Evolutionary conservation across 1,140 invertebrate species (phyloP).

Genomic region (Periplaneta americana): DNA sequence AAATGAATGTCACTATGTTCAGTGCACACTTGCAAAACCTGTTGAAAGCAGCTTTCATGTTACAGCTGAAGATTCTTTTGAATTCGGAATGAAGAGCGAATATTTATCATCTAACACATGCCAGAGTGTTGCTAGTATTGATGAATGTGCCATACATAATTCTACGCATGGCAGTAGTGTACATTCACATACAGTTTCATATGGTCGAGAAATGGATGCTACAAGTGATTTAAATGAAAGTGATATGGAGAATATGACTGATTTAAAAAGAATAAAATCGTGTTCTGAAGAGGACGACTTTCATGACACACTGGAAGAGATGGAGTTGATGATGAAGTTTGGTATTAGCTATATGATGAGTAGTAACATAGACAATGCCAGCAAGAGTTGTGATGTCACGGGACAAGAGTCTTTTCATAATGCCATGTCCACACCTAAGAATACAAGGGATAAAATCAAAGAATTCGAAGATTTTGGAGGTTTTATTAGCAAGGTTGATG

Average conservation of each 20-base stretch:
- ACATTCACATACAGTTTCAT: background rate
- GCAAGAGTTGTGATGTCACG: background rate
- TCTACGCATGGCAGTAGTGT: background rate
- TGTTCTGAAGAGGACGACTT: background rate
- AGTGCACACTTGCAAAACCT: no score
- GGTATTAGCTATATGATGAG: background rate
- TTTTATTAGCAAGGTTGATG: background rate
- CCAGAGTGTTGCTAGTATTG: no score
- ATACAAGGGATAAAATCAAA: background rate
- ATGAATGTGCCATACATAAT: no score
- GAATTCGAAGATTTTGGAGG: background rate
- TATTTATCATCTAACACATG: no score
- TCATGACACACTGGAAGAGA: background rate
- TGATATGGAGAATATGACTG: background rate
- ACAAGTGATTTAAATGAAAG: background rate
- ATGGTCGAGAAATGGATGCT: background rate
- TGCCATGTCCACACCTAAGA: background rate
- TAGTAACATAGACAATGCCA: no score
- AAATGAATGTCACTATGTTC: no score
- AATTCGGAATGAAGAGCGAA: no score
- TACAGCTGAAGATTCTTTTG: no score
- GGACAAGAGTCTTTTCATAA: background rate
- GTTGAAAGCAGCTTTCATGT: no score
- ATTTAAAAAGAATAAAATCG: background rate
- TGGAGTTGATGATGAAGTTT: background rate